A percentile compares a stretch with the other conserved stretches of the same genome.
Conservation (phyloP, 2,113 vertebrate genomes). For the Pholis gunnellus region DNA sequence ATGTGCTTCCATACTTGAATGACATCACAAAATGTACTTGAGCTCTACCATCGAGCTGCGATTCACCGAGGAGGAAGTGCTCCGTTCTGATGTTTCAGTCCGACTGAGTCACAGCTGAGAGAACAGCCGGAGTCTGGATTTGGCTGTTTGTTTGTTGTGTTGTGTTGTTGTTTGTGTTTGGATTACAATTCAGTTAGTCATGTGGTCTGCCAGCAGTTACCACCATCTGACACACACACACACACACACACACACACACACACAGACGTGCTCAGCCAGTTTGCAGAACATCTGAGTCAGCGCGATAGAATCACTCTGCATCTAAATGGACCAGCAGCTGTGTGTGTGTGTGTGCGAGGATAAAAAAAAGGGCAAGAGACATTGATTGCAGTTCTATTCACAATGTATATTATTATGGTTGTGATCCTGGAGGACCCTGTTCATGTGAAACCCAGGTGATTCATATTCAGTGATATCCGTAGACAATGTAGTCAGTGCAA, state of each 20-base stretch:
- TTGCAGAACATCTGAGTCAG: constrained; percentile 46
- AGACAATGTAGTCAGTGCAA: not conserved
- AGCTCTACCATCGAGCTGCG: not conserved
- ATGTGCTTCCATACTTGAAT: not conserved
- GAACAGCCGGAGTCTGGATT: constrained; percentile 33
- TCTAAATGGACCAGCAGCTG: constrained; percentile 29
- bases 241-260: constrained; percentile 27
- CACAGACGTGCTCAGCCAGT: constrained; percentile 28
- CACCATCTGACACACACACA: constrained; percentile 18
- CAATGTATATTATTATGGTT: not conserved
- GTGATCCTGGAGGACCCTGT: not conserved
- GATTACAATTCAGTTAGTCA: constrained; percentile 38
- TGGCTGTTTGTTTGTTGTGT: constrained; percentile 50
- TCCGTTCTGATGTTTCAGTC: constrained; percentile 8
- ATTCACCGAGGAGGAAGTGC: not conserved
- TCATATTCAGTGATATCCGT: not conserved
- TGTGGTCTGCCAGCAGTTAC: constrained; percentile 45
- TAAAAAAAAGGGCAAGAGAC: not conserved
- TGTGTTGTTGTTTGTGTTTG: constrained; percentile 37
- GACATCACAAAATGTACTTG: not conserved
- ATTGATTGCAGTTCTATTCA: not conserved
- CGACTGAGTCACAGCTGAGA: constrained; percentile 32
- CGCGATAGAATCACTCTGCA: constrained; percentile 38
- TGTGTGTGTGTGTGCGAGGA: not conserved
- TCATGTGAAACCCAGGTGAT: not conserved